phyloP scores from a whole-genome alignment of 2,113 vertebrate genomes.

The Lamprotornis superbus region DNA sequence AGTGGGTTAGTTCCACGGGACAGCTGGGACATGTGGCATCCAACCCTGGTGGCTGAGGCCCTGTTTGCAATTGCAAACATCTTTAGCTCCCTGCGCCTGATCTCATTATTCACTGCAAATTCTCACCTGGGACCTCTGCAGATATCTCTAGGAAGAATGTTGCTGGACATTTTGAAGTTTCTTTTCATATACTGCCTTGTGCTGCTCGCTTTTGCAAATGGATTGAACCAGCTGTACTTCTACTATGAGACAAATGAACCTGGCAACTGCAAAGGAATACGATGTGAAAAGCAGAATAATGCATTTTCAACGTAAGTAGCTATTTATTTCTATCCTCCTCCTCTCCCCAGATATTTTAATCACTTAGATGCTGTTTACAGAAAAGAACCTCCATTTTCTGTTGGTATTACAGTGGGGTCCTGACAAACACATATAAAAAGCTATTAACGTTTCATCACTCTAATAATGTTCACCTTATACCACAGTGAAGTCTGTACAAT shows the following conservation, averaged over 20 bases:
- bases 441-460: neutral
- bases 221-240: constrained; percentile 96
- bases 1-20: constrained; percentile 73
- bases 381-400: neutral
- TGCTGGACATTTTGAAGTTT: constrained; percentile 99
- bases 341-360: neutral
- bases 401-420: neutral
- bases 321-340: neutral
- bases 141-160: constrained; percentile 96
- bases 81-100: constrained; percentile 96
- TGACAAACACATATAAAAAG: neutral
- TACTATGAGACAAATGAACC: constrained; percentile 82
- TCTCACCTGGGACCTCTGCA: constrained; percentile 97
- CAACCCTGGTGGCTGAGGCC: constrained; percentile 93
- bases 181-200: constrained; percentile 99
- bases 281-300: constrained; percentile 90
- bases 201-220: constrained; percentile 94
- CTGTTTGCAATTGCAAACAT: constrained; percentile 97
- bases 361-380: neutral
- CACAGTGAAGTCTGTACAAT: neutral
- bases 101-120: constrained; percentile 97
- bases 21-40: constrained; percentile 94
- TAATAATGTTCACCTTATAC: neutral
- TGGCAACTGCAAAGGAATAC: constrained; percentile 87
- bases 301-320: constrained; percentile 94